phyloP scores from a whole-genome alignment of 2,888 invertebrate genomes.

The Cataglyphis livida region DNA sequence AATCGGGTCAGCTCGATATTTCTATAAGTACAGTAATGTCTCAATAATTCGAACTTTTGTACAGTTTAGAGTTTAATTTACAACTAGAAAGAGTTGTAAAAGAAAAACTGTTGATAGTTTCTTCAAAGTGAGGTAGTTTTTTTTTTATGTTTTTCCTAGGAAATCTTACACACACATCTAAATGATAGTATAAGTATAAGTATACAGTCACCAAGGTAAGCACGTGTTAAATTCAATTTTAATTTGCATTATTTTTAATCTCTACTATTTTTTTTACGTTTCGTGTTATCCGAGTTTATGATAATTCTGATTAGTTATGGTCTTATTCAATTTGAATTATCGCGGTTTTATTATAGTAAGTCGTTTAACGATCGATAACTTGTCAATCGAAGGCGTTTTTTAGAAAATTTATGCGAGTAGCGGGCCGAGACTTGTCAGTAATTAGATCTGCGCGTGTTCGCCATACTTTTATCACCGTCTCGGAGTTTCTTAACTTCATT shows the following conservation, averaged over 20 bases:
- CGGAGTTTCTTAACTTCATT: slow-evolving; percentile 71
- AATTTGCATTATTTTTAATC: background rate
- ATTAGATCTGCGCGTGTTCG: slow-evolving; percentile 56
- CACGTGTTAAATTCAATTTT: background rate
- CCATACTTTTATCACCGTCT: slow-evolving; percentile 54
- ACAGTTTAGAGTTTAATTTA: background rate
- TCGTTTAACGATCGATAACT: background rate
- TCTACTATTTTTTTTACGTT: background rate
- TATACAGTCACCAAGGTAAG: background rate
- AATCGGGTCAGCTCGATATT: background rate
- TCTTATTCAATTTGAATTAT: background rate
- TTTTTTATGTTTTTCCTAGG: background rate
- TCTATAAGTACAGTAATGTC: background rate
- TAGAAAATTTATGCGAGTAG: slow-evolving; percentile 37
- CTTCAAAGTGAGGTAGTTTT: background rate
- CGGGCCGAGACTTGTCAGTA: slow-evolving; percentile 31
- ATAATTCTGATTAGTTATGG: background rate
- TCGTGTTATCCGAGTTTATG: background rate
- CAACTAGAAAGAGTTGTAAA: background rate
- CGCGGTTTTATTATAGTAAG: background rate
- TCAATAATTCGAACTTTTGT: slow-evolving; percentile 3
- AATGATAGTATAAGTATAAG: background rate
- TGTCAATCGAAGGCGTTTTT: slow-evolving; percentile 23
- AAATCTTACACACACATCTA: background rate
- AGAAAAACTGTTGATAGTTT: background rate